Conservation (phyloP, 2,113 vertebrate genomes). For the Lathamus discolor region DNA sequence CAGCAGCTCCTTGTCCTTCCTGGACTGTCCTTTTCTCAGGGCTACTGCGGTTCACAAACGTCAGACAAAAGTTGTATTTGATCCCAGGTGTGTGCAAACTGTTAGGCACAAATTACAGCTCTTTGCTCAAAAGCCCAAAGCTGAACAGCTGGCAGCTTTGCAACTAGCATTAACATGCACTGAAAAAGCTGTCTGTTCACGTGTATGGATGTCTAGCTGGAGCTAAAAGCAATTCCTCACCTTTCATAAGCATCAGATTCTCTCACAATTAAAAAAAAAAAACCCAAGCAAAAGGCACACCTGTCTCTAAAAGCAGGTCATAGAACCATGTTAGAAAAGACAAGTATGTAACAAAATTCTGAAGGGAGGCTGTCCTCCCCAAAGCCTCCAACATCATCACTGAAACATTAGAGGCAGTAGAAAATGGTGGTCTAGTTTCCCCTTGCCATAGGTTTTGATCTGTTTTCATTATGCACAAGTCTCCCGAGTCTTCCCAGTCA, state of each 20-base stretch:
- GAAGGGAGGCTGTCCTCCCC: background rate
- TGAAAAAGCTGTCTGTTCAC: background rate
- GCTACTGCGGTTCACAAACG: background rate
- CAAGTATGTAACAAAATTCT: background rate
- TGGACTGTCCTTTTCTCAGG: background rate
- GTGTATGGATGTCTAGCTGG: background rate
- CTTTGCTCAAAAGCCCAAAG: background rate
- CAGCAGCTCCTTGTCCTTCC: background rate
- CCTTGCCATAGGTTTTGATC: background rate
- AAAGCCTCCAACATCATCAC: background rate
- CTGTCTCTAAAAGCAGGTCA: background rate
- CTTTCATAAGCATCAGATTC: background rate
- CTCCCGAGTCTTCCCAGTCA: background rate
- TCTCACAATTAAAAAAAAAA: background rate
- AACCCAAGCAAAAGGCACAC: accelerated
- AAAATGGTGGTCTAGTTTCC: background rate
- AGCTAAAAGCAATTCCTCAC: background rate
- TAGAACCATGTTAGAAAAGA: background rate
- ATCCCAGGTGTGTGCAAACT: background rate
- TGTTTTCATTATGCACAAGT: background rate
- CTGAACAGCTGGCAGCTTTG: background rate
- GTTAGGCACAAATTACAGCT: background rate
- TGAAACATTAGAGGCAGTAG: background rate
- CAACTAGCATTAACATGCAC: background rate
- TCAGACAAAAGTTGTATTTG: background rate